Conservation (phyloP, 2,888 invertebrate genomes). For the Stenoptilia bipunctidactyla region DNA sequence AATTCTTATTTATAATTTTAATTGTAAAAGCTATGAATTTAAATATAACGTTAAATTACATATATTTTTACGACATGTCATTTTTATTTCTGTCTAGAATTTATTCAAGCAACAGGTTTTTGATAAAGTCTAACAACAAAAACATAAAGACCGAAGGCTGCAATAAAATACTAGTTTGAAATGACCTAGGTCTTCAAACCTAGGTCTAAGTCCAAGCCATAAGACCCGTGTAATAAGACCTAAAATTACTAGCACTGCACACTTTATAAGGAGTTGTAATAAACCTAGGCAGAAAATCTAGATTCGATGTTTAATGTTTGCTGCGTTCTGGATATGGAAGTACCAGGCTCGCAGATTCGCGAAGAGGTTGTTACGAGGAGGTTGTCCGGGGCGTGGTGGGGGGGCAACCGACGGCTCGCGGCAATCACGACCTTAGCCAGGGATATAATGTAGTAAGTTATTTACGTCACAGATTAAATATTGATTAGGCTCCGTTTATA, state of each 20-base stretch:
- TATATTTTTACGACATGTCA: too few relatives aligned
- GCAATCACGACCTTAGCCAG: slow-evolving; percentile 47
- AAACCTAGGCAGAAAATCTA: neutral
- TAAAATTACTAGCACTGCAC: neutral
- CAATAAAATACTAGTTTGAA: too few relatives aligned
- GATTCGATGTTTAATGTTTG: slow-evolving; percentile 3
- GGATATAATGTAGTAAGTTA: slow-evolving; percentile 1
- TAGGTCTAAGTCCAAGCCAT: too few relatives aligned
- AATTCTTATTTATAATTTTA: too few relatives aligned
- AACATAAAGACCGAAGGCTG: too few relatives aligned
- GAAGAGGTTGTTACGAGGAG: slow-evolving; percentile 2
- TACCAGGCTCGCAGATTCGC: slow-evolving; percentile 6
- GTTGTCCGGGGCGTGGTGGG: slow-evolving; percentile 12
- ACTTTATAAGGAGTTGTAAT: neutral
- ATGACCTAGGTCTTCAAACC: too few relatives aligned
- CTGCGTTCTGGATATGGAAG: slow-evolving; percentile 2
- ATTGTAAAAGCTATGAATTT: too few relatives aligned
- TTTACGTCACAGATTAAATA: slow-evolving; percentile 1
- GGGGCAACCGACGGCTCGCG: slow-evolving; percentile 54
- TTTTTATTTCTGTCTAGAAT: too few relatives aligned
- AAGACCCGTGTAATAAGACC: too few relatives aligned
- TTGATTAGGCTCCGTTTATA: neutral
- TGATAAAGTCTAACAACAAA: too few relatives aligned
- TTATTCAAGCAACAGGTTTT: too few relatives aligned
- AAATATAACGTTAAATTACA: too few relatives aligned